phyloP scores from a whole-genome alignment of 2,888 invertebrate species.

The Eilema caniola region DNA sequence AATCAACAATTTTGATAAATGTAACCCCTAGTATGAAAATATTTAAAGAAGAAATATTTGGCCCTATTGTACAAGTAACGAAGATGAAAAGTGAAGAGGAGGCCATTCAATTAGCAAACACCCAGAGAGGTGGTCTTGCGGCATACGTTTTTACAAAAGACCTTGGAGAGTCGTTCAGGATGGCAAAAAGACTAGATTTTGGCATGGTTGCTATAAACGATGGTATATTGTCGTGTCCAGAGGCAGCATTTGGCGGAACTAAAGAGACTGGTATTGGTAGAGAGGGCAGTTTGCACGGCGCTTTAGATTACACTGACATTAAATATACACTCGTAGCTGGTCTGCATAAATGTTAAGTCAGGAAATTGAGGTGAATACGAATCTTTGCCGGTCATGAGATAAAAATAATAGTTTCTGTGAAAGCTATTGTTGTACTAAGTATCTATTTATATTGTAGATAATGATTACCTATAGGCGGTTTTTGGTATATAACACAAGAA shows the following conservation, averaged over 20 bases:
- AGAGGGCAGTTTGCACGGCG: conserved; percentile 97
- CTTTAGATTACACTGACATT: conserved; percentile 96
- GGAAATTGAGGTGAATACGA: not conserved
- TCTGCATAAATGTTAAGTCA: conserved; percentile 67
- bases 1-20: conserved; percentile 95
- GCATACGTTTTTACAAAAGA: conserved; percentile 98
- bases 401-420: not conserved
- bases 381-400: not conserved
- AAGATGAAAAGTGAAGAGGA: conserved; percentile 96
- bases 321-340: conserved; percentile 94
- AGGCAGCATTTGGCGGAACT: conserved; percentile 98
- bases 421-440: not conserved
- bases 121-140: conserved; percentile 94
- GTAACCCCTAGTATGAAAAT: conserved; percentile 93
- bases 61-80: conserved; percentile 95
- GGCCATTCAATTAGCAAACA: conserved; percentile 94
- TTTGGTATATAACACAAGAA: no score
- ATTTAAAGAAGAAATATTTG: conserved; percentile 97
- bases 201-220: conserved; percentile 99
- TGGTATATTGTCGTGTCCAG: conserved; percentile 95
- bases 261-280: conserved; percentile 98
- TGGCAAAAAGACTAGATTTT: conserved; percentile 93
- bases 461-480: no score
- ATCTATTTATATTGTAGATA: not conserved
- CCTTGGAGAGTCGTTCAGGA: conserved; percentile 95